Base-by-base conservation (phyloP, 1,140 invertebrate species). In the Drosophila pallidifrons region DNA sequence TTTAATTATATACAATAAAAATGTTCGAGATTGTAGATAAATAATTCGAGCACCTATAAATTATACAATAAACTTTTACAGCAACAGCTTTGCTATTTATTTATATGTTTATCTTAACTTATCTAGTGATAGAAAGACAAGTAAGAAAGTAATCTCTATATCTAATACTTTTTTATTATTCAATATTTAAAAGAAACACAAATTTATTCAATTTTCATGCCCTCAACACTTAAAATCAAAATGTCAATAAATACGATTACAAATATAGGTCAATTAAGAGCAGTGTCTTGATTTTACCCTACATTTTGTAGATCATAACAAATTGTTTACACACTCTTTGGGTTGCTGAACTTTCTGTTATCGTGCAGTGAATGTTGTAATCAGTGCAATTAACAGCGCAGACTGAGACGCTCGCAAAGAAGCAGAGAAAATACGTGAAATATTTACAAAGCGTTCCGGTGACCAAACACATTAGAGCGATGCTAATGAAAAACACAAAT, bases 401-500 rank as follows among this genome's bases (percentile, higher is more conserved):
- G 35, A 55, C 25, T 35, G 41, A 59, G 35, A 59, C 20, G 10
- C 10, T 35, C 28, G 41, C 35, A 59, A 46, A 41, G 28, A 47
- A 60, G 70, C 47, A 51, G 41, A 61, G 45, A 45, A 77, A 57
- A 70, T 47, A 25, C 5, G 25, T 30, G 25, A 38, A 71, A 47
- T 76, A 61, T 65, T 15, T 45, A 71, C n/a, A 10, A 1, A 57
- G 16, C 30, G 60, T 45, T 58, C 60, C 13, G 49, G 76, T 79
- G 69, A 70, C 57, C 46, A 49, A 83, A 75, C 64, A 49, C 77
- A 89, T 88, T 88, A 76, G 54, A 70, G 47, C 4, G 49, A 5
- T 25, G 82, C 80, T 87, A 87, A 87, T 87, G 73, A 79, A 88
- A 77, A 74, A 61, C 63, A 15, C 72, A 72, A 76, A 63, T 76